A percentile compares a stretch with the other conserved stretches of the same genome.
Conservation (phyloP, 2,888 invertebrate genomes). For the Geotrupes spiniger region DNA sequence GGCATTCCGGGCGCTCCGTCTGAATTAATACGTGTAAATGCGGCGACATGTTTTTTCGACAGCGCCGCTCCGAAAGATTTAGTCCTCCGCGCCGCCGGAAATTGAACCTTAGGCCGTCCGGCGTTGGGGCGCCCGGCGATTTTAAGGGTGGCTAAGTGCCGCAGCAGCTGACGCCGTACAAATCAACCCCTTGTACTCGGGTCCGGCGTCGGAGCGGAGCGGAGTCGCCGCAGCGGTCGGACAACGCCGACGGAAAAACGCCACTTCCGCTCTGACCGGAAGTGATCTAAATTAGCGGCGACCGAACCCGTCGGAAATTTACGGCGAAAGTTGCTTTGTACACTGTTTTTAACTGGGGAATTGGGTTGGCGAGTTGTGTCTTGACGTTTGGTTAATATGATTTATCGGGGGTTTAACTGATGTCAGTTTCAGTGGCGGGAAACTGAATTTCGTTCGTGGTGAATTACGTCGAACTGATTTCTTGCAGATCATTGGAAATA, state of each 20-base stretch:
- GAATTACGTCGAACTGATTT: too few relatives aligned
- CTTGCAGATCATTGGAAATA: too few relatives aligned
- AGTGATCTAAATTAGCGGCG: too few relatives aligned
- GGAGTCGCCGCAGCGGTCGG: conserved; percentile 19
- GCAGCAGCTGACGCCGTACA: conserved; percentile 56
- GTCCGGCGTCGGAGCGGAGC: conserved; percentile 32
- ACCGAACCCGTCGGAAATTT: too few relatives aligned
- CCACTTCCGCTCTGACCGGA: too few relatives aligned
- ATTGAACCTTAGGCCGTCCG: conserved; percentile 33
- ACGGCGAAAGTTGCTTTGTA: too few relatives aligned
- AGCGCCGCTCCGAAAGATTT: conserved; percentile 40
- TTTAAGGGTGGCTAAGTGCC: conserved; percentile 52
- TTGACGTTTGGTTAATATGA: too few relatives aligned
- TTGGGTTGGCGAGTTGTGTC: too few relatives aligned
- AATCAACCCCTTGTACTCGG: conserved; percentile 41
- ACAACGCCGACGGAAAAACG: not conserved
- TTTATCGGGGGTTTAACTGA: too few relatives aligned
- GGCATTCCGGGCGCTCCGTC: conserved; percentile 44
- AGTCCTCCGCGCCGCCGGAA: conserved; percentile 33
- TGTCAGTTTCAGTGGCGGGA: too few relatives aligned
- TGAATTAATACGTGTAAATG: conserved; percentile 50
- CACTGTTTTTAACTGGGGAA: too few relatives aligned
- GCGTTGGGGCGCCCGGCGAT: conserved; percentile 35
- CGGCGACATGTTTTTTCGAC: conserved; percentile 48
- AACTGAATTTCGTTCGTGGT: too few relatives aligned